Base-by-base conservation (phyloP, 2,113 vertebrate genomes). In the Cyphomyrus discorhynchus region DNA sequence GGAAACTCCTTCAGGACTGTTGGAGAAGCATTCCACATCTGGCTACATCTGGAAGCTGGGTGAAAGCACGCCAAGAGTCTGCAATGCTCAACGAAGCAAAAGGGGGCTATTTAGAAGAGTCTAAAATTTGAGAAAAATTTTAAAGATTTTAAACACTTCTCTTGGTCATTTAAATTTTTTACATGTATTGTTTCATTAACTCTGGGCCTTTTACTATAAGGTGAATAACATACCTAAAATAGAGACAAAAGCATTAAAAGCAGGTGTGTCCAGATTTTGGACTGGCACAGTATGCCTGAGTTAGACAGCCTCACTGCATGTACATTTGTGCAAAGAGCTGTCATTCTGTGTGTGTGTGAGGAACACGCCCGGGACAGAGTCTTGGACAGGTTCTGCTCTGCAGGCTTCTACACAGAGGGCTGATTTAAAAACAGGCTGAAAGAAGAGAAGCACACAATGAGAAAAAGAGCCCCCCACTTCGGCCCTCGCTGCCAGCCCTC, bases 401-500 rank as follows among this genome's bases (percentile, higher is more conserved):
- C 82, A 0, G 82, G 42, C 45, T 45, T 9, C 45, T 21, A 24
- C 15, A 47, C 45, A 84, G 45, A 47, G 82, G 45, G 82, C 82
- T n/a, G 45, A n/a, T 46, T 84, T 84, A 31, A 70, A 47, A 84
- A 21, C 46, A 46, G 17, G 82, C 82, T 47, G 45, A 47, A 84
- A 84, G 82, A 84, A 84, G 49, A 47, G 49, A 86, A 86, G 49
- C n/a, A 52, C 24, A 52, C 24, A 46, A 52, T 21, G 4, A 35
- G 49, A 86, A 52, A 31, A 52, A 35, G 11, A 21, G 24, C 85
- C 5, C 85, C 47, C 85, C 49, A 52, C 49, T 86, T 6, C 47
- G 24, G 19, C 85, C 85, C 24, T 24, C 87, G 3, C 84, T 89
- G 84, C 5, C 52, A 88, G 83, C 56, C 70, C 66, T 89, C 80